Conservation (phyloP, 2,888 invertebrate genomes). For the Heliconius sara region DNA sequence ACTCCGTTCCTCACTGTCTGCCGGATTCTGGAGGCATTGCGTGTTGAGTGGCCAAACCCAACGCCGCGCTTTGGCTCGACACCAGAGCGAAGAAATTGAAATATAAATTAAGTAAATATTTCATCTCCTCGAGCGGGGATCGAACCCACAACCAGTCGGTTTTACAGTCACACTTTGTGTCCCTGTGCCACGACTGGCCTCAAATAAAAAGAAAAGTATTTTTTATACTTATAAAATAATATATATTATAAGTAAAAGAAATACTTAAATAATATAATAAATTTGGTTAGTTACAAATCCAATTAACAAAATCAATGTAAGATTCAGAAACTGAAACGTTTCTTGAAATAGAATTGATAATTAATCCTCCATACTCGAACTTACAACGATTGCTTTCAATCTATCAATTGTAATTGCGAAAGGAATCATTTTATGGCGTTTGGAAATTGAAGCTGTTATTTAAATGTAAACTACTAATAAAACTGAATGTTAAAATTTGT, state of each 20-base stretch:
- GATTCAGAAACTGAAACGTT: conserved; percentile 9
- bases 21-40: too few species aligned
- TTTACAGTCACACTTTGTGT: too few species aligned
- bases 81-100: too few species aligned
- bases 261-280: not conserved
- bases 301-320: conserved; percentile 8
- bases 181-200: too few species aligned
- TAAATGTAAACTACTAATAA: not conserved
- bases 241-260: not conserved
- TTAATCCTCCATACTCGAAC: conserved; percentile 17
- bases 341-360: conserved; percentile 6
- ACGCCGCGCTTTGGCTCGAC: too few species aligned
- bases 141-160: too few species aligned
- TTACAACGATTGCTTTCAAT: conserved; percentile 11
- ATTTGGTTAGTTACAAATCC: not conserved
- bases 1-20: too few species aligned
- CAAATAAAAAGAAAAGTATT: too few species aligned
- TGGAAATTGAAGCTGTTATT: not conserved
- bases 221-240: too few species aligned
- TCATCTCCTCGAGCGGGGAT: too few species aligned
- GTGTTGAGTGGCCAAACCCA: too few species aligned
- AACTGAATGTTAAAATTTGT: not conserved
- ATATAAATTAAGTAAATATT: too few species aligned
- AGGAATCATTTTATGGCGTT: conserved; percentile 3
- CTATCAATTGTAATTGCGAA: conserved; percentile 9